A percentile compares a stretch with the other conserved stretches of the same genome.
These are phyloP conservation scores for Sarcophaga rosellei DNA, from an alignment of 2,888 invertebrate genomes.

Conservation along the genomic window DNA sequence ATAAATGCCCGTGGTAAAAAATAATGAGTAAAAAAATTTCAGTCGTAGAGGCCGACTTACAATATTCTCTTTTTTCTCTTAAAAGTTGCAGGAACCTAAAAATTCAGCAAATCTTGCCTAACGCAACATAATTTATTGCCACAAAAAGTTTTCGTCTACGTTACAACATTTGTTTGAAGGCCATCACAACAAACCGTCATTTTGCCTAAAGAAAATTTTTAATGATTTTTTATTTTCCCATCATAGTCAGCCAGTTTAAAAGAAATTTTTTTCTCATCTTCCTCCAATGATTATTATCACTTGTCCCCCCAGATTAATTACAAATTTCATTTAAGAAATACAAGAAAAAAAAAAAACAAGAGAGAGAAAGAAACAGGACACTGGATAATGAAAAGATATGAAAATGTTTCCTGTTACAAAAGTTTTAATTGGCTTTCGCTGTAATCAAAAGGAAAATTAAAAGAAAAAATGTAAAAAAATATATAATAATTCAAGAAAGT, in stretches of 20 bases:
- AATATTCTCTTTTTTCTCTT: too few species aligned
- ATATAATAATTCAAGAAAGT: neutral
- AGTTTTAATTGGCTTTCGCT: constrained; percentile 56
- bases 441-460: neutral
- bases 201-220: neutral
- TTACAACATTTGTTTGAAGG: neutral
- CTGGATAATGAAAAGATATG: neutral
- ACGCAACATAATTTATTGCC: too few species aligned
- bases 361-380: neutral
- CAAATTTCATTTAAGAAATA: constrained; percentile 23
- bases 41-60: too few species aligned
- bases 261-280: neutral
- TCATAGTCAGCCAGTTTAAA: constrained; percentile 8
- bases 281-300: constrained; percentile 23
- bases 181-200: neutral
- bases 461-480: too few species aligned
- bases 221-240: constrained; percentile 3
- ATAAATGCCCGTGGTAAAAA: too few species aligned
- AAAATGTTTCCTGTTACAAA: constrained; percentile 38
- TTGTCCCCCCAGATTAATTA: constrained; percentile 45
- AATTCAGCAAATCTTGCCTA: too few species aligned
- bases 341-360: neutral
- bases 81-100: too few species aligned
- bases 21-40: too few species aligned
- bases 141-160: too few species aligned